These are phyloP conservation scores for Aphidius gifuensis DNA, from an alignment of 1,140 invertebrate species.

Conservation along the genomic window DNA sequence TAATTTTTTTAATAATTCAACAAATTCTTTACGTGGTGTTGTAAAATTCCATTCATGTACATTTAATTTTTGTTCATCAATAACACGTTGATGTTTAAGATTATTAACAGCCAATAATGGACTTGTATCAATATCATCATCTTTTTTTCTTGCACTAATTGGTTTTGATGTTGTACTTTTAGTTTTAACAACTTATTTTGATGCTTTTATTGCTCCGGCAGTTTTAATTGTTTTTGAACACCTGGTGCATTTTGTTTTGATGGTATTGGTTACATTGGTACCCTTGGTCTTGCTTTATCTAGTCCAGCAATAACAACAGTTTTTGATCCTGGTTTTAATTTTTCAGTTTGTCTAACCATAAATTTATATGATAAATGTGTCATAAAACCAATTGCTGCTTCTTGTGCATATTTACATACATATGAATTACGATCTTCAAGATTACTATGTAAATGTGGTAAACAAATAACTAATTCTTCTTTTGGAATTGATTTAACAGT, in stretches of 20 bases:
- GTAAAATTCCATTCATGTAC: conserved; percentile 96
- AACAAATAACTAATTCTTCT: conserved; percentile 76
- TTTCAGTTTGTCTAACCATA: conserved; percentile 76
- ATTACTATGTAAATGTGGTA: conserved; percentile 78
- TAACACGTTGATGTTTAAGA: conserved; percentile 84
- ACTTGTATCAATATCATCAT: conserved; percentile 80
- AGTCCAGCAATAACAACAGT: conserved; percentile 73
- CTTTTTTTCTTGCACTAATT: conserved; percentile 68
- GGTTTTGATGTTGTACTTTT: conserved; percentile 40
- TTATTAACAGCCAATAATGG: conserved; percentile 81
- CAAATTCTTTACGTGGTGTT: conserved; percentile 88
- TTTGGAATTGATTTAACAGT: conserved; percentile 70
- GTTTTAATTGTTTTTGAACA: conserved; percentile 59
- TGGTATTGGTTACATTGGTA: conserved; percentile 80
- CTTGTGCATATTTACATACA: conserved; percentile 84
- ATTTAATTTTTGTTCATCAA: conserved; percentile 90
- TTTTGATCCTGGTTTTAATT: conserved; percentile 85
- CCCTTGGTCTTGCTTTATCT: conserved; percentile 80
- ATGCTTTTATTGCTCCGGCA: conserved; percentile 54
- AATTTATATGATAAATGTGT: conserved; percentile 84
- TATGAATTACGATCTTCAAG: conserved; percentile 89
- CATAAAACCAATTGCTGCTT: conserved; percentile 89
- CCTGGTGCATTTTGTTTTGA: conserved; percentile 54
- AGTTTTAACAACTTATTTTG: conserved; percentile 38
- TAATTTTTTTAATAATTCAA: conserved; percentile 85